Conservation (phyloP, 2,113 vertebrate species). For the Nothobranchius furzeri region DNA sequence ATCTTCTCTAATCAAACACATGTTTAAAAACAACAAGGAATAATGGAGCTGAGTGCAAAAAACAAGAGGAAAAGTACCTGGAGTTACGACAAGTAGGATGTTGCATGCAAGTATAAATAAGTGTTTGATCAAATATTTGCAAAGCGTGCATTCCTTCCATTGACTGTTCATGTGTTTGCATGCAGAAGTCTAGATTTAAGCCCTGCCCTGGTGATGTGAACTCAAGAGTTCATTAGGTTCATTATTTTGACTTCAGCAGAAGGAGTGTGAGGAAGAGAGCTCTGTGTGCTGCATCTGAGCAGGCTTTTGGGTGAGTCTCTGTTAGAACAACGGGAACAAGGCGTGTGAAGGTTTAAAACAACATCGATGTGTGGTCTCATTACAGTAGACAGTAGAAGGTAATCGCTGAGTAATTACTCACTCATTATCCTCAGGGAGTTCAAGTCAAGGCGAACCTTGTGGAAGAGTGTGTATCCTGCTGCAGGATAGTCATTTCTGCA, state of each 20-base stretch:
- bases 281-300: constrained; percentile 1
- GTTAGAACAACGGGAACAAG: constrained; percentile 1
- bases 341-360: constrained; percentile 46
- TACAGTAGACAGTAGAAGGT: constrained; percentile 31
- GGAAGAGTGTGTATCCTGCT: constrained; percentile 89
- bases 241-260: constrained; percentile 35
- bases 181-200: constrained; percentile 25
- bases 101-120: constrained; percentile 13
- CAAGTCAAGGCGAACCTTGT: constrained; percentile 91
- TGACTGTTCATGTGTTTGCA: constrained; percentile 19
- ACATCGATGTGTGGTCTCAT: constrained; percentile 57
- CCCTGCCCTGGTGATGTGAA: constrained; percentile 20
- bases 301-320: neutral
- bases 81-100: constrained; percentile 23
- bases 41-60: constrained; percentile 33
- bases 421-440: constrained; percentile 89
- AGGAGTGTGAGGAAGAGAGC: constrained; percentile 12
- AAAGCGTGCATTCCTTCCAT: constrained; percentile 16
- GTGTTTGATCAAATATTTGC: constrained; percentile 5
- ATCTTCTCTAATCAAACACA: constrained; percentile 56
- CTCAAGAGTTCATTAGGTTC: constrained; percentile 19
- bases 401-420: constrained; percentile 73
- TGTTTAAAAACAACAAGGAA: constrained; percentile 38
- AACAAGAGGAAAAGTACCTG: constrained; percentile 34
- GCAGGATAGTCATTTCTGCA: constrained; percentile 90